Evolutionary conservation across 1,140 invertebrate genomes (phyloP).

Genomic region (Drosophila punjabiensis): DNA sequence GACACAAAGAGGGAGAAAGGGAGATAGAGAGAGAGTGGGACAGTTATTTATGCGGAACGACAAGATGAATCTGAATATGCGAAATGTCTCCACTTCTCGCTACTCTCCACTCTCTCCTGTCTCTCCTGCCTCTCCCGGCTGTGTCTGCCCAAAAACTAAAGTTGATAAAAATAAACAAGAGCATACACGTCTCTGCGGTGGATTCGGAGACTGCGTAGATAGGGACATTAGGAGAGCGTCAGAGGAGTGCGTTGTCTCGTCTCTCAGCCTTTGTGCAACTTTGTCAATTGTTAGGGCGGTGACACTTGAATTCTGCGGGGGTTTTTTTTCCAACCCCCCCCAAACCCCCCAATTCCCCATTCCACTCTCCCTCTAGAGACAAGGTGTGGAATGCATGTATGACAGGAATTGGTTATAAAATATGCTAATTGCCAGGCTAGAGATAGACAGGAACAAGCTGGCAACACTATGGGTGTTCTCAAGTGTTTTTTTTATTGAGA

Average conservation of each 20-base stretch:
- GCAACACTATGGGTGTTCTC: not conserved
- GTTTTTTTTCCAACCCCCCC: not conserved
- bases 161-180: conserved; percentile 77
- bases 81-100: conserved; percentile 18
- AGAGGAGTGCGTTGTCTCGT: conserved; percentile 22
- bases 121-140: not conserved
- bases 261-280: conserved; percentile 60
- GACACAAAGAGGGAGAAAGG: conserved; percentile 58
- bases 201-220: conserved; percentile 14
- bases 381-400: conserved; percentile 79
- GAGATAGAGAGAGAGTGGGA: conserved; percentile 42
- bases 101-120: not conserved
- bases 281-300: conserved; percentile 75
- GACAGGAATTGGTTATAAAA: conserved; percentile 80
- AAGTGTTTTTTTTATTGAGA: not conserved
- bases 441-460: conserved; percentile 18
- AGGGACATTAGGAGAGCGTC: conserved; percentile 4
- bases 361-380: not conserved
- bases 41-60: conserved; percentile 80
- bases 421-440: conserved; percentile 74
- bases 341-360: not conserved
- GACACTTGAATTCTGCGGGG: conserved; percentile 41
- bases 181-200: conserved; percentile 12
- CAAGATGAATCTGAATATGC: conserved; percentile 74
- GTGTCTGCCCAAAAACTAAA: conserved; percentile 62